Evolutionary conservation across 2,113 vertebrate genomes (phyloP).

Genomic region (Tetrao urogallus): DNA sequence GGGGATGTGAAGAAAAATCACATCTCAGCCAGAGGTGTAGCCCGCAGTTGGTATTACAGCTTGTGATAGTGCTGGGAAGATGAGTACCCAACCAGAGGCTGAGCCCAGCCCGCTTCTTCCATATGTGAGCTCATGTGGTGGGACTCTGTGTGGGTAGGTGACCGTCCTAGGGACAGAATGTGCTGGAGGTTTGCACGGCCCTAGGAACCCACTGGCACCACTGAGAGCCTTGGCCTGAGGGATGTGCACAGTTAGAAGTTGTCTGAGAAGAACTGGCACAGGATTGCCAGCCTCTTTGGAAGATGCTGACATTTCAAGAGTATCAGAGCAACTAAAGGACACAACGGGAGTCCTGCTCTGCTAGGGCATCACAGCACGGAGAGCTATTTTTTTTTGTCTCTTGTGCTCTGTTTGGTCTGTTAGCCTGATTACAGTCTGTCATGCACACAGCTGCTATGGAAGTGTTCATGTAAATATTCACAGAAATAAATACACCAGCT

Average conservation of each 20-base stretch:
- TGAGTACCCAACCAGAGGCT: neutral
- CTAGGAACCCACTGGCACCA: neutral
- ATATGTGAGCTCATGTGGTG: accelerated
- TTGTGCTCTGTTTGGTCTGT: neutral
- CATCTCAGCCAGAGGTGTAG: neutral
- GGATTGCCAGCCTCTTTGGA: neutral
- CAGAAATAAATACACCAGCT: neutral
- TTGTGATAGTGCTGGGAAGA: neutral
- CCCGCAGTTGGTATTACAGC: neutral
- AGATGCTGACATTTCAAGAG: neutral
- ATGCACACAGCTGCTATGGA: neutral
- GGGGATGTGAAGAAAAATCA: neutral
- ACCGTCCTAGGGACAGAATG: accelerated
- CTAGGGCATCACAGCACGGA: neutral
- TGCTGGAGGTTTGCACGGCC: neutral
- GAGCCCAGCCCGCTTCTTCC: neutral
- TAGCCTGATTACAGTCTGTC: neutral
- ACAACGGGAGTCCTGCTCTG: neutral
- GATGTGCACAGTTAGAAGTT: neutral
- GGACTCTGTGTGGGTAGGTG: neutral
- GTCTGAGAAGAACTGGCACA: neutral
- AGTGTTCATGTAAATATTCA: neutral
- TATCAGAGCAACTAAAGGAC: neutral
- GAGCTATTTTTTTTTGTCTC: neutral
- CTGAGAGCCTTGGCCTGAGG: neutral